Evolutionary conservation across 2,113 vertebrate genomes (phyloP).

Genomic region (Condylura cristata): DNA sequence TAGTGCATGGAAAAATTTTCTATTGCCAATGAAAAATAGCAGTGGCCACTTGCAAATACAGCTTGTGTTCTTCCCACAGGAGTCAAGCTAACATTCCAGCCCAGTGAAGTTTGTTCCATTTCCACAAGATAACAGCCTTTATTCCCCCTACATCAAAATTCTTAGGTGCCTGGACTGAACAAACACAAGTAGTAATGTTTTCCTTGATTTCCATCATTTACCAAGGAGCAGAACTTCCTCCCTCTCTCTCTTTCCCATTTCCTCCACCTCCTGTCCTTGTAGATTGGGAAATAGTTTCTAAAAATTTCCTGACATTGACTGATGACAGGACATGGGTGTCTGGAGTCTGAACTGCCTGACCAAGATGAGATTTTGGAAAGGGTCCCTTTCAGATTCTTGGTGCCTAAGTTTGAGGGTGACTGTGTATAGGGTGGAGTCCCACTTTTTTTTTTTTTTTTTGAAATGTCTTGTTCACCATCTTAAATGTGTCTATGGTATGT

Average conservation of each 20-base stretch:
- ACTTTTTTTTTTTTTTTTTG: too few species aligned
- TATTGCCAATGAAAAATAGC: background rate
- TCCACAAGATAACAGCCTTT: slow-evolving; percentile 83
- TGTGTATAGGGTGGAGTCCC: background rate
- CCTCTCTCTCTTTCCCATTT: slow-evolving; percentile 86
- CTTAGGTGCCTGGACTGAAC: slow-evolving; percentile 81
- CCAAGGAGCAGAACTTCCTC: slow-evolving; percentile 86
- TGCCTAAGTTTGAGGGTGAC: background rate
- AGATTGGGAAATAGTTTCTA: slow-evolving; percentile 85
- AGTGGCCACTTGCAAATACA: background rate
- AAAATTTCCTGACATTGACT: slow-evolving; percentile 88
- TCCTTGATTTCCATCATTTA: slow-evolving; percentile 84
- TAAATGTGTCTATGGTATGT: background rate
- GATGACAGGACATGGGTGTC: slow-evolving; percentile 87
- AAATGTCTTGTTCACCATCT: background rate
- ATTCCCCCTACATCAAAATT: slow-evolving; percentile 71
- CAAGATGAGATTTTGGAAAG: slow-evolving; percentile 65
- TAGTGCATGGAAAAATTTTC: background rate
- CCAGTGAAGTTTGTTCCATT: slow-evolving; percentile 79
- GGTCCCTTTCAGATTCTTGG: background rate
- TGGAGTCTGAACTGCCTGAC: slow-evolving; percentile 77
- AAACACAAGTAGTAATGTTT: slow-evolving; percentile 82
- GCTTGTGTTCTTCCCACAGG: slow-evolving; percentile 41
- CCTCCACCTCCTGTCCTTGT: slow-evolving; percentile 86
- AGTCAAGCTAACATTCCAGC: slow-evolving; percentile 79